A percentile compares a stretch with the other conserved stretches of the same genome.
Conservation (phyloP, 2,113 vertebrate genomes). For the Sinocyclocheilus anshuiensis region DNA sequence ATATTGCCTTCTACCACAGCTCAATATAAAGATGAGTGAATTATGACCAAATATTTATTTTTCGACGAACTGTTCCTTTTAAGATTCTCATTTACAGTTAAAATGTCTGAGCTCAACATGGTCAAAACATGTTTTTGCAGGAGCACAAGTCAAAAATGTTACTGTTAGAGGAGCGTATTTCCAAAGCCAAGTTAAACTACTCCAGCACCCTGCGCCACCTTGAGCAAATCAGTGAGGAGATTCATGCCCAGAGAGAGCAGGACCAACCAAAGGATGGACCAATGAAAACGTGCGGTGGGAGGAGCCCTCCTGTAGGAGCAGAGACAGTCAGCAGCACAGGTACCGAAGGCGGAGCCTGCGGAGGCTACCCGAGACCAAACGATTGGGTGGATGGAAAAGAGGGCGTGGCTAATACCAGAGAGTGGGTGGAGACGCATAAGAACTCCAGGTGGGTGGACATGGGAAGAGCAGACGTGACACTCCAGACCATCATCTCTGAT, state of each 20-base stretch:
- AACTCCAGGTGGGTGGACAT: slow-evolving; percentile 68
- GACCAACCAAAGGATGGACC: slow-evolving; percentile 49
- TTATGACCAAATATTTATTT: not conserved
- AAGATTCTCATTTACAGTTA: not conserved
- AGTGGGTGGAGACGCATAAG: slow-evolving; percentile 71
- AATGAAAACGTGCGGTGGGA: slow-evolving; percentile 60
- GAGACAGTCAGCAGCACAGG: slow-evolving; percentile 63
- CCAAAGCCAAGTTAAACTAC: slow-evolving; percentile 84
- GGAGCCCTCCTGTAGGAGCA: slow-evolving; percentile 73
- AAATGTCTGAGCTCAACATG: not conserved
- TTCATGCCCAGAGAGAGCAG: slow-evolving; percentile 79
- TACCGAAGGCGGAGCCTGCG: slow-evolving; percentile 50
- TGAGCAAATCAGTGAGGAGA: slow-evolving; percentile 92
- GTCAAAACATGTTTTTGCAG: slow-evolving; percentile 65
- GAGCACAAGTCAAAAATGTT: slow-evolving; percentile 88
- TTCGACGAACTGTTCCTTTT: not conserved
- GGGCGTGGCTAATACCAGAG: slow-evolving; percentile 65
- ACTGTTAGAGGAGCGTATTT: slow-evolving; percentile 78
- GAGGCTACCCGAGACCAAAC: slow-evolving; percentile 37
- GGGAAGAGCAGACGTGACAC: slow-evolving; percentile 62
- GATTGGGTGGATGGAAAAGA: slow-evolving; percentile 67
- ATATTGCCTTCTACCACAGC: not conserved
- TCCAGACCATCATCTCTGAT: slow-evolving; percentile 86
- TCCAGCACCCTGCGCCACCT: slow-evolving; percentile 85
- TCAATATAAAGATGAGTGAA: not conserved